phyloP scores from a whole-genome alignment of 2,113 vertebrate species.

The Andinoacara biseriatus region DNA sequence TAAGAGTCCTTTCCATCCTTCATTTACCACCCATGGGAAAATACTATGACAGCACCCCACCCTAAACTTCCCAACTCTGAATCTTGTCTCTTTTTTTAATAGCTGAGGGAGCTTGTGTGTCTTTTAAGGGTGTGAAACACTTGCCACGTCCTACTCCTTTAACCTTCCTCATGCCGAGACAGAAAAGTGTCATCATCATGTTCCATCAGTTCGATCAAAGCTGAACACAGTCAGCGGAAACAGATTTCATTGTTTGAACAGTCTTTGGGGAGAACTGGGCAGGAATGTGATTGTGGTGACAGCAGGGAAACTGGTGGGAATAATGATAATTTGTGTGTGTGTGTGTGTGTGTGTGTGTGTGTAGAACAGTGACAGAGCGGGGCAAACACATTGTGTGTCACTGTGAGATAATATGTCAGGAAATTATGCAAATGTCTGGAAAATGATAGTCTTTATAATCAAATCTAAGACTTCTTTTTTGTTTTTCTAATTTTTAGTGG shows the following conservation, averaged over 20 bases:
- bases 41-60: background rate
- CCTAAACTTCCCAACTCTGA: background rate
- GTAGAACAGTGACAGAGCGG: background rate
- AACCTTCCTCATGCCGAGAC: background rate
- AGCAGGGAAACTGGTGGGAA: slow-evolving; percentile 5
- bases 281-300: slow-evolving; percentile 18
- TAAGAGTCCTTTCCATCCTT: slow-evolving; percentile 4
- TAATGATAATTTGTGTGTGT: background rate
- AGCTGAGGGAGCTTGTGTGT: background rate
- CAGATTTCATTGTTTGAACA: slow-evolving; percentile 39
- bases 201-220: slow-evolving; percentile 40
- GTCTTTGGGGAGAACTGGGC: slow-evolving; percentile 6
- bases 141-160: background rate
- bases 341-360: background rate
- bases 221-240: slow-evolving; percentile 23
- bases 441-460: background rate
- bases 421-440: background rate
- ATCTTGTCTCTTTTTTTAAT: background rate
- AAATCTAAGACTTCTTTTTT: background rate
- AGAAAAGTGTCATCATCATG: slow-evolving; percentile 43
- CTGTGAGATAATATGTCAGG: background rate
- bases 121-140: slow-evolving; percentile 6
- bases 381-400: background rate
- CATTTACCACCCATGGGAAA: background rate
- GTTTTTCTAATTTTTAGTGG: background rate